Base-by-base conservation (phyloP, 2,113 vertebrate genomes). In the Urocynchramus pylzowi region DNA sequence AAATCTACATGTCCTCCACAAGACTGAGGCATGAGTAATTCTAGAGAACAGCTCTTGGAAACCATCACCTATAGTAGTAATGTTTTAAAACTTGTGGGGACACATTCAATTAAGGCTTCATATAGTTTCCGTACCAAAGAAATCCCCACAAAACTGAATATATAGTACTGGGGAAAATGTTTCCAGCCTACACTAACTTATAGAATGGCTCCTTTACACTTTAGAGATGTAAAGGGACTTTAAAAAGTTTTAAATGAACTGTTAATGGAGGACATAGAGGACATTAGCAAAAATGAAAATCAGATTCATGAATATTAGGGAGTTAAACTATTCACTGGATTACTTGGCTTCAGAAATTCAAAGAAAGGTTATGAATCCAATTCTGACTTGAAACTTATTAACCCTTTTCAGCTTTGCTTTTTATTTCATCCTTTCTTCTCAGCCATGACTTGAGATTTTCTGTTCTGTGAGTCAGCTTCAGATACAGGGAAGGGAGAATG, bases 41-140 rank as follows among this genome's bases (percentile, higher is more conserved):
- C 35, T 76, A 78, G 39, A 82, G 84, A 73, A 47, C 6, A 27
- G 68, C 76, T 86, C 61, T 94, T 97, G 95, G 75, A 94, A 93
- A 76, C 1, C 1, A 19, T 74, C 31, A 77, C 50, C 53, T 59
- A 11, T 37, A 76, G 45, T 41, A 93, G 41, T 85, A 79, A 65
- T 74, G 1, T 83, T 96, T 95, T 93, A 95, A 75, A 76, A 71
- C 73, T 92, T 93, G 33, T 35, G 60, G 52, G 90, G 90, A 89
- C 76, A 81, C 41, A 77, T 93, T 95, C 90, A 88, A 65, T 94
- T 96, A 93, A 90, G 95, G 42, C 63, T 91, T 82, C 57, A 12
- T 86, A 22, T 35, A 37, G 49, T 86, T 93, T 92, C 50, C 52
- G n/a, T 54, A 77, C 64, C 19, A 56, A 90, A 92, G 73, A 86